A percentile compares a stretch with the other conserved stretches of the same genome.
phyloP scores from a whole-genome alignment of 2,797 vertebrate species.

The Tamandua tetradactyla region DNA sequence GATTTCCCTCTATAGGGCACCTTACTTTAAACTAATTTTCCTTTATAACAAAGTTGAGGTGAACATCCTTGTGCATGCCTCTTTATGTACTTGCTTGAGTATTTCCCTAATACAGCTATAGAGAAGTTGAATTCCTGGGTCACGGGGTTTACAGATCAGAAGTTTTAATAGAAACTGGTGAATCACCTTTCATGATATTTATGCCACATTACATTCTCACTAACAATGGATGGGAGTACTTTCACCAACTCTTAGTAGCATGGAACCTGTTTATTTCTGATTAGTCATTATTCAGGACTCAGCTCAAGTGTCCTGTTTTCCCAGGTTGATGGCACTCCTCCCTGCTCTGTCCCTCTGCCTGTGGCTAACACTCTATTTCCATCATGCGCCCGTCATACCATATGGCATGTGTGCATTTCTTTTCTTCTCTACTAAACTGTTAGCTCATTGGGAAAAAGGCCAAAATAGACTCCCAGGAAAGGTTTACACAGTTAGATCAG shows the following conservation, averaged over 20 bases:
- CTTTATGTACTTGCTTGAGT: background rate
- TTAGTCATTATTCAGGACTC: background rate
- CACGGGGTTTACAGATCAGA: background rate
- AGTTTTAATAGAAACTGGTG: background rate
- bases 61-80: background rate
- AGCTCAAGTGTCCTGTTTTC: background rate
- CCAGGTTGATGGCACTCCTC: background rate
- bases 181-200: background rate
- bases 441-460: background rate
- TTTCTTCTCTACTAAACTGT: slow-evolving; percentile 1
- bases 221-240: background rate
- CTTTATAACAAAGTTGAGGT: background rate
- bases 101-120: background rate
- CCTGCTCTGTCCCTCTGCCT: background rate
- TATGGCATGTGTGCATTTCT: background rate
- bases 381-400: background rate
- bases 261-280: background rate
- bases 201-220: background rate
- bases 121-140: background rate
- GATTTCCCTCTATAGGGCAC: background rate
- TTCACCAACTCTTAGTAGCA: background rate
- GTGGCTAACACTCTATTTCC: background rate
- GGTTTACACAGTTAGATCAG: background rate
- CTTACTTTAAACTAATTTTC: background rate
- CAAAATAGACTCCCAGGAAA: background rate